These are phyloP conservation scores for Aepyceros melampus DNA, from an alignment of 2,113 vertebrate genomes.

Conservation along the genomic window DNA sequence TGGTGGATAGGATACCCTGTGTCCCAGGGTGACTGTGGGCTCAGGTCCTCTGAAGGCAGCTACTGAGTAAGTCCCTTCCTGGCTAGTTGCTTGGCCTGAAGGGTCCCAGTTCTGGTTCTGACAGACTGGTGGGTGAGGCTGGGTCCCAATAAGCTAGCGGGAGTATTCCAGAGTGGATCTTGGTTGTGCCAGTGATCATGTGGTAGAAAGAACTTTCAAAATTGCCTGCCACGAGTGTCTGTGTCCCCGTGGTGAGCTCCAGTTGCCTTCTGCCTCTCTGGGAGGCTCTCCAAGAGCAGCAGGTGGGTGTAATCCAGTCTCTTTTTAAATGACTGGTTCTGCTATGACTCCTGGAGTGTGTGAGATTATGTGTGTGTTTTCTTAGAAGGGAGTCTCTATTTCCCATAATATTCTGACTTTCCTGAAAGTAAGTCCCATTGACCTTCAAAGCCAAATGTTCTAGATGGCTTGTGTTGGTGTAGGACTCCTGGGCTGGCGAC, in stretches of 20 bases:
- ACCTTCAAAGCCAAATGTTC: neutral
- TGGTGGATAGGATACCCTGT: neutral
- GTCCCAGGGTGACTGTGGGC: neutral
- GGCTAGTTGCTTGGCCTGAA: neutral
- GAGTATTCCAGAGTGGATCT: neutral
- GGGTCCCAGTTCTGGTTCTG: neutral
- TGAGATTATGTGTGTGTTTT: neutral
- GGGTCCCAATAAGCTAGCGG: neutral
- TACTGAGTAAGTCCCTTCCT: neutral
- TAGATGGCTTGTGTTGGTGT: neutral
- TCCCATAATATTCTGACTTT: neutral
- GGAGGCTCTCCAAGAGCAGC: neutral
- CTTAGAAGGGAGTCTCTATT: neutral
- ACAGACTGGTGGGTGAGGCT: neutral
- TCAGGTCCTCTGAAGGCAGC: neutral
- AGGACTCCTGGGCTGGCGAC: neutral
- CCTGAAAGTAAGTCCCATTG: neutral
- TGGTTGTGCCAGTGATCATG: neutral
- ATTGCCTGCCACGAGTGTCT: neutral
- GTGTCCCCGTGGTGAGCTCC: neutral
- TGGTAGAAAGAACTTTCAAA: neutral
- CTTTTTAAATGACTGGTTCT: neutral
- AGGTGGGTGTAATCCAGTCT: neutral
- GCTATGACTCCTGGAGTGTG: neutral
- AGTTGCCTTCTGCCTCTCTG: neutral